Percentiles rank a stretch among this genome's conserved stretches.
Evolutionary conservation across 2,888 invertebrate genomes (phyloP).

Genomic region (Bursaphelenchus okinawaensis): DNA sequence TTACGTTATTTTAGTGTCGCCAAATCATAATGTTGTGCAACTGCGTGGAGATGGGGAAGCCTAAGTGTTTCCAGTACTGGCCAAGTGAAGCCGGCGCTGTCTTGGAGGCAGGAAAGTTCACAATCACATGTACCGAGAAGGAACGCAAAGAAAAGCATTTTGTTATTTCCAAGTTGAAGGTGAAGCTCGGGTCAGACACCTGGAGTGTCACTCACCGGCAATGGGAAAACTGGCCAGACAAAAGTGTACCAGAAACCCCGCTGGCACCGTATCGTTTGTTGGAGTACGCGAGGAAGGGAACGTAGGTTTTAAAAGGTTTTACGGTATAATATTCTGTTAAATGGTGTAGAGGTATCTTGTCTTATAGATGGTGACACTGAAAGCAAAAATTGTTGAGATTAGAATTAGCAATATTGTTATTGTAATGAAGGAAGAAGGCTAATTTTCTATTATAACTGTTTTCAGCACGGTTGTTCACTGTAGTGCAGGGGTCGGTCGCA

Average conservation of each 20-base stretch:
- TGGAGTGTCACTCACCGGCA: slow-evolving; percentile 10
- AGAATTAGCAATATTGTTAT: too few species aligned
- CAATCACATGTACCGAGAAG: slow-evolving; percentile 10
- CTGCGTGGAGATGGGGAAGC: slow-evolving; percentile 10
- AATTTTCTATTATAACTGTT: too few species aligned
- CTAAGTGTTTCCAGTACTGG: slow-evolving; percentile 22
- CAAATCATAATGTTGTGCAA: slow-evolving; percentile 21
- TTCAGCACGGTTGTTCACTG: slow-evolving; percentile 21
- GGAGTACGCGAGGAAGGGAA: too few species aligned
- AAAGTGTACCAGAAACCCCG: not conserved
- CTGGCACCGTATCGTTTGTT: not conserved
- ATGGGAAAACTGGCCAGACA: slow-evolving; percentile 11
- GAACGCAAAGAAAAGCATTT: slow-evolving; percentile 3
- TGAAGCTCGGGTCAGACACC: not conserved
- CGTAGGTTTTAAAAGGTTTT: too few species aligned
- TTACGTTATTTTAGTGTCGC: too few species aligned
- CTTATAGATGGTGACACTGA: too few species aligned
- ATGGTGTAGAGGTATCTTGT: too few species aligned
- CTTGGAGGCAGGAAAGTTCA: not conserved
- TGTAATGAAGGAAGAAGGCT: too few species aligned
- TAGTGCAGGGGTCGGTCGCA: slow-evolving; percentile 22
- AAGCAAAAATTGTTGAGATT: too few species aligned
- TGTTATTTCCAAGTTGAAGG: not conserved
- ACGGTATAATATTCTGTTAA: too few species aligned
- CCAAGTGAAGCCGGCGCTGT: slow-evolving; percentile 3